phyloP scores from a whole-genome alignment of 2,888 invertebrate genomes.

The Perdita meconis region DNA sequence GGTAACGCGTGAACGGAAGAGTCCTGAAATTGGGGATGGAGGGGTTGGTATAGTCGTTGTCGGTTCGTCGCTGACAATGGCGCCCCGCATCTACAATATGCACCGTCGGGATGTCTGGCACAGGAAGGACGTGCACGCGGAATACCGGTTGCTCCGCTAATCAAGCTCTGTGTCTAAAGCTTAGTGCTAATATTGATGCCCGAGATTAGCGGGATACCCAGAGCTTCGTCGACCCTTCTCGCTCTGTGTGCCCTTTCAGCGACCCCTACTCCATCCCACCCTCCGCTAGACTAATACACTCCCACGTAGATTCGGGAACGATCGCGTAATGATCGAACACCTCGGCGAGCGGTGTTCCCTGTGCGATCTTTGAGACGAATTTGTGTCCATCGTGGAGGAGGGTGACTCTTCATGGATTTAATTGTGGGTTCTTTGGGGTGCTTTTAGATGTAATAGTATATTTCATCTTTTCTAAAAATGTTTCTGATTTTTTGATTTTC shows the following conservation, averaged over 20 bases:
- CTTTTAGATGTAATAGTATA: no score
- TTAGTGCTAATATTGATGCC: slow-evolving; percentile 75
- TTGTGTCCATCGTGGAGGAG: no score
- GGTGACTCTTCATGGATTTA: no score
- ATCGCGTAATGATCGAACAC: not conserved
- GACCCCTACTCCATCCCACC: not conserved
- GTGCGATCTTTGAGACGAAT: not conserved
- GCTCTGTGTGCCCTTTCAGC: slow-evolving; percentile 30
- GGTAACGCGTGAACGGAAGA: not conserved
- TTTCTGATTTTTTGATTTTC: no score
- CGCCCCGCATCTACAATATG: slow-evolving; percentile 31
- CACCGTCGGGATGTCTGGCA: slow-evolving; percentile 20
- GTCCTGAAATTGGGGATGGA: not conserved
- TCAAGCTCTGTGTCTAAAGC: slow-evolving; percentile 74
- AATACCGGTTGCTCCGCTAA: slow-evolving; percentile 67
- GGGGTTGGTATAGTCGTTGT: not conserved
- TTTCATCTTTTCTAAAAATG: no score
- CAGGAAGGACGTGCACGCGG: slow-evolving; percentile 35
- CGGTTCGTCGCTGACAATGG: slow-evolving; percentile 22
- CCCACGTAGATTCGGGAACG: not conserved
- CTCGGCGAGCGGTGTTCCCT: not conserved
- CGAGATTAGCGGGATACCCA: slow-evolving; percentile 71
- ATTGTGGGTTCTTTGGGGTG: no score
- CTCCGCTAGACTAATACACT: not conserved
- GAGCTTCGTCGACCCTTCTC: slow-evolving; percentile 52